Evolutionary conservation across 2,797 vertebrate species (phyloP), one percentile per base, ranked within the genome.

Genomic region (Poecile montanus): DNA sequence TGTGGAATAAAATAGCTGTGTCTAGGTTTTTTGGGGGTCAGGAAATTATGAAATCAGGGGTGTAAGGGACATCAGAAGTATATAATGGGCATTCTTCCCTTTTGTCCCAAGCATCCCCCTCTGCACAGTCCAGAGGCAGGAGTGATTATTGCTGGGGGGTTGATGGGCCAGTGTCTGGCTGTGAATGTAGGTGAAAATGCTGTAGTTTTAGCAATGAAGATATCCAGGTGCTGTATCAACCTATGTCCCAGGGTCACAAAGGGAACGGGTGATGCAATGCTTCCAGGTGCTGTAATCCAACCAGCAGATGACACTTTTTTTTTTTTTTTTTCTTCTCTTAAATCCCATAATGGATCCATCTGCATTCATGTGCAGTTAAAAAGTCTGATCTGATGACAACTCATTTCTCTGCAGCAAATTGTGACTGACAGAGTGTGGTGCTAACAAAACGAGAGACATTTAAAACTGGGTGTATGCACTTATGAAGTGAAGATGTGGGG

Each of bases 371-470:
- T 1, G 61, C 63, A 40, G 80, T 78, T 91, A 67, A 73, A 78
- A 92, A 79, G 70, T 78, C 88, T 74, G 67, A 89, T 85, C 63
- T 77, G 77, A 76, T 85, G 85, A 88, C 88, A 73, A 76, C 57
- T 82, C 70, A 71, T 76, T 91, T 91, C 81, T 94, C 71, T 63
- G 74, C 63, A 54, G 50, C 6, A 29, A 88, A 73, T 79, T 75
- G 85, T 90, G 85, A 87, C 85, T 91, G 92, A 84, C 87, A 50
- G 68, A 80, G 63, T 54, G 71, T 61, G 71, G 67, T 9, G 2
- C 85, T 85, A 51, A 82, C 74, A 79, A 82, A 96, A 61, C 1
- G 38, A 67, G 79, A 88, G 78, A 53, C 65, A 44, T 90, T 89
- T 72, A n/a, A 91, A 82, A 54, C 53, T 56, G 62, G 22, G 11